phyloP scores from a whole-genome alignment of 1,140 invertebrate genomes.

The Bombus polaris region DNA sequence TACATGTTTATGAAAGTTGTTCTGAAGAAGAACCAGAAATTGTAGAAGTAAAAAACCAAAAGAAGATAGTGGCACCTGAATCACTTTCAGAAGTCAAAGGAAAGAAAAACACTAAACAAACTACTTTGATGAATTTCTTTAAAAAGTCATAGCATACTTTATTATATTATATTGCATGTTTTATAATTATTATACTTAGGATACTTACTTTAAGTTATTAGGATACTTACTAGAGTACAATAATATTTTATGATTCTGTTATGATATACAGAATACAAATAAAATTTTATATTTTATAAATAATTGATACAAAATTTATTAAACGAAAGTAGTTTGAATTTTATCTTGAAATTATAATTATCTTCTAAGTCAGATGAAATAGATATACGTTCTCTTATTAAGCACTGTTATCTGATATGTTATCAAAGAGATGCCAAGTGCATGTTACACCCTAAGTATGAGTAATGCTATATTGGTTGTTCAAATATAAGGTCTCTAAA shows the following conservation, averaged over 20 bases:
- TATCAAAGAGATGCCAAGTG: conserved; percentile 55
- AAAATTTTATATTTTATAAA: conserved; percentile 9
- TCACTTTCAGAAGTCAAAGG: conserved; percentile 48
- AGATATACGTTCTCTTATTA: conserved; percentile 22
- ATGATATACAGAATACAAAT: neutral
- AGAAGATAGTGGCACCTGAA: conserved; percentile 24
- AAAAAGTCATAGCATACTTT: conserved; percentile 49
- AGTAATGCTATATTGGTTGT: conserved; percentile 14
- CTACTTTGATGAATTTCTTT: conserved; percentile 58
- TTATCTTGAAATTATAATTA: conserved; percentile 21
- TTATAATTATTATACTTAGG: neutral
- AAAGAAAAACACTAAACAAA: conserved; percentile 58
- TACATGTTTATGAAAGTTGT: conserved; percentile 75
- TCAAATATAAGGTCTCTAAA: neutral
- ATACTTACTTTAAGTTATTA: neutral
- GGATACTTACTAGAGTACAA: neutral
- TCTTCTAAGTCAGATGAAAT: conserved; percentile 14
- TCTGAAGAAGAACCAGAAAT: conserved; percentile 71
- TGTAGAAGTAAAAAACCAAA: conserved; percentile 32
- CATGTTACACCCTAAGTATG: conserved; percentile 10
- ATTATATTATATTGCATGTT: neutral
- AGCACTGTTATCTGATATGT: conserved; percentile 70
- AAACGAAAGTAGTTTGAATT: neutral
- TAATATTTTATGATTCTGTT: conserved; percentile 20
- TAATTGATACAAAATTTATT: neutral